These are phyloP conservation scores for Ctenomys sociabilis DNA, from an alignment of 2,113 vertebrate species.

Conservation along the genomic window DNA sequence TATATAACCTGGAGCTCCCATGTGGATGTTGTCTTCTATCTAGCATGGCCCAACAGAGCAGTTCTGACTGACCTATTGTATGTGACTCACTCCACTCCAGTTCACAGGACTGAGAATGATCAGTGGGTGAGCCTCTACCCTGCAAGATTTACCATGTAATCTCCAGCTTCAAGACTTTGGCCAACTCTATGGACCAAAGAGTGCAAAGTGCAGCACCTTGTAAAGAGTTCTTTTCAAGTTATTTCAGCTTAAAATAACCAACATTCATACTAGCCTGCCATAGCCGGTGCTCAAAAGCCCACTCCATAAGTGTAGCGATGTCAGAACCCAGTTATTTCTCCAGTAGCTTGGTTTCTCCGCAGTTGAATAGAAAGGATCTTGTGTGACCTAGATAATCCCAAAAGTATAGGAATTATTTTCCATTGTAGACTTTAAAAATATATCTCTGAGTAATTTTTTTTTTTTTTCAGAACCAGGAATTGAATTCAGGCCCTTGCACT, in stretches of 20 bases:
- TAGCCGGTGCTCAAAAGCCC: background rate
- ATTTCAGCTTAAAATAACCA: conserved; percentile 38
- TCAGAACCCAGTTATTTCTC: background rate
- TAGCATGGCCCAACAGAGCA: background rate
- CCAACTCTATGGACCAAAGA: conserved; percentile 28
- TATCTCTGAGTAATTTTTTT: background rate
- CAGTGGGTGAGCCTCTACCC: background rate
- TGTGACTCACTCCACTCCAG: background rate
- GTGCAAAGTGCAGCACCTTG: background rate
- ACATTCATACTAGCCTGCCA: background rate
- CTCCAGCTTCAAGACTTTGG: background rate
- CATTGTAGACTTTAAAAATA: background rate
- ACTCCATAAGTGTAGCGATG: background rate
- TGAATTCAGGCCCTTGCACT: too few species aligned
- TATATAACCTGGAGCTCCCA: background rate
- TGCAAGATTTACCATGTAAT: conserved; percentile 51
- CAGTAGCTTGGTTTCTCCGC: background rate
- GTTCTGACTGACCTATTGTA: background rate
- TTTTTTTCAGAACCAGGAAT: too few species aligned
- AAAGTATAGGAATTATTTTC: background rate
- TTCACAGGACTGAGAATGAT: conserved; percentile 46
- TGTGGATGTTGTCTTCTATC: background rate
- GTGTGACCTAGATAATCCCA: background rate
- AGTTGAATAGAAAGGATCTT: background rate
- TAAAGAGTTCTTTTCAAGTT: conserved; percentile 49